Base-by-base conservation (phyloP, 2,888 invertebrate species). In the Hedychridium roseum region DNA sequence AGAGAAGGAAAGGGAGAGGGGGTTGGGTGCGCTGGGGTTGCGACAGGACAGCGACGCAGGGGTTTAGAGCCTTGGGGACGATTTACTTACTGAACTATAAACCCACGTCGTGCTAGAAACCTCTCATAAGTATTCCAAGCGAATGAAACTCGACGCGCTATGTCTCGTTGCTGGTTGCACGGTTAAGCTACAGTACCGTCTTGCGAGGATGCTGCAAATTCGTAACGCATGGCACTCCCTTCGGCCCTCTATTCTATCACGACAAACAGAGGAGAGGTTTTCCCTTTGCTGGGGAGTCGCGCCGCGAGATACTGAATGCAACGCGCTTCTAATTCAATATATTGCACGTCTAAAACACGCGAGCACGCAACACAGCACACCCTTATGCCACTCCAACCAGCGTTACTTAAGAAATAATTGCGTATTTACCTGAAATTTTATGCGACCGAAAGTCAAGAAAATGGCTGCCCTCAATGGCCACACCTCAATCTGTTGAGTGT, bases 401-500 rank as follows among this genome's bases (percentile, higher is more conserved):
- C 52, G 52, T 56, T 60, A 56, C 45, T 63, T 60, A 63, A 58
- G 51, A 66, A 63, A 64, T 67, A 71, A 71, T 71, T 73, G 63
- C 71, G 69, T 73, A 73, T 73, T 73, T 73, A 73, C 73, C 73
- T 73, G 73, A 70, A 68, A 71, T 72, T 67, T 71, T 73, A 67
- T 66, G 71, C 71, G 71, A 73, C 71, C 69, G 73, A 73, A 69
- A 73, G 73, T 73, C 73, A 68, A 72, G 73, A 73, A 73, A 73
- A 73, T 73, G 73, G 73, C 73, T 72, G 73, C 71, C 73, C 61
- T 73, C 68, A 63, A 64, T 70, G 71, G 71, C 73, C 73, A 73
- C 73, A 73, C 73, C 73, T 73, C 73, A 71, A 73, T 73, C 71
- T 69, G 71, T 71, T 68, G 70, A 71, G 70, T 70, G 70, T 64